phyloP scores from a whole-genome alignment of 2,797 vertebrate species.

The Neostethus bicornis region DNA sequence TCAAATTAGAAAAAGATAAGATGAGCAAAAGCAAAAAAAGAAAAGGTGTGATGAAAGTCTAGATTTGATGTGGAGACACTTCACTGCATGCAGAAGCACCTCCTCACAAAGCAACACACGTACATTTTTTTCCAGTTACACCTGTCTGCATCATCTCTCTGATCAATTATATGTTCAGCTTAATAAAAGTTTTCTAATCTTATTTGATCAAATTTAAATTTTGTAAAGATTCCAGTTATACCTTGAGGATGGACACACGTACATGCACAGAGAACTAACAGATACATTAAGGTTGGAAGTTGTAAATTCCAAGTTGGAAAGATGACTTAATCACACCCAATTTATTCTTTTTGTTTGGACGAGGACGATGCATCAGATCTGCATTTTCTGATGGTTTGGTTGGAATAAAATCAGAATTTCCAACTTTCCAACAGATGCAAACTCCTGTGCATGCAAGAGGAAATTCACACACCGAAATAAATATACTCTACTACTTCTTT shows the following conservation, averaged over 20 bases:
- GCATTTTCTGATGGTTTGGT: slow-evolving; percentile 1
- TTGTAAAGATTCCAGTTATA: neutral
- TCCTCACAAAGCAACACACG: slow-evolving; percentile 1
- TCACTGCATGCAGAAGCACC: slow-evolving; percentile 3
- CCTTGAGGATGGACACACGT: slow-evolving; percentile 7
- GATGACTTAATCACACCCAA: neutral
- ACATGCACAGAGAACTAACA: slow-evolving; percentile 13
- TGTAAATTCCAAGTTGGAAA: slow-evolving; percentile 18
- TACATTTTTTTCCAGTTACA: neutral
- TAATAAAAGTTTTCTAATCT: neutral
- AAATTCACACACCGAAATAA: neutral
- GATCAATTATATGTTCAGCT: neutral
- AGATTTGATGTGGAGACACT: neutral
- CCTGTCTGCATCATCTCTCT: neutral
- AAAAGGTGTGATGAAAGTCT: slow-evolving; percentile 11
- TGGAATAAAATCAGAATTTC: slow-evolving; percentile 30
- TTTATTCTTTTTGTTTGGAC: too few relatives aligned
- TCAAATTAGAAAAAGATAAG: slow-evolving; percentile 51
- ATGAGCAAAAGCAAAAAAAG: slow-evolving; percentile 43
- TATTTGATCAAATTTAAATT: neutral
- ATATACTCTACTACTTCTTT: neutral
- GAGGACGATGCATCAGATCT: too few relatives aligned
- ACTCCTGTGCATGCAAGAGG: neutral
- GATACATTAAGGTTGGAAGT: slow-evolving; percentile 25
- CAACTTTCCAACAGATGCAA: slow-evolving; percentile 41